Base-by-base conservation (phyloP, 2,113 vertebrate species). In the Galemys pyrenaicus region DNA sequence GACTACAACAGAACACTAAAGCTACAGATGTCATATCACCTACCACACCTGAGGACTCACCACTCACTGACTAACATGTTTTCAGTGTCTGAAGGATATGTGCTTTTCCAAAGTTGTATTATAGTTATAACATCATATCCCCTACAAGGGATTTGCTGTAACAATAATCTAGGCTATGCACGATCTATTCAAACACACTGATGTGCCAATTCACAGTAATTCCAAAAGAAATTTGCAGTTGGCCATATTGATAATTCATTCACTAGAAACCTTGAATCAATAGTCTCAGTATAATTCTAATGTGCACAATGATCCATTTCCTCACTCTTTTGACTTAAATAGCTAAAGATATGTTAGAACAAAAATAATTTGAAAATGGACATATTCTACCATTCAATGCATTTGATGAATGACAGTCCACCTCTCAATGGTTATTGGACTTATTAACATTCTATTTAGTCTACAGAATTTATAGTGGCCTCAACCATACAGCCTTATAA, bases 361-460 rank as follows among this genome's bases (percentile, higher is more conserved):
- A 88, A 88, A 95, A 92, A 86, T 79, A 81, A 88, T 88, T 93
- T 92, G 78, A 88, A 94, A 96, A 94, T 60, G 60, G 46, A 77
- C 54, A 93, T 80, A 91, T 68, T 92, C 35, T 12, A 81, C 30
- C n/a, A 91, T 94, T 92, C 58, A 91, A 15, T 74, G 56, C 56
- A 5, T 83, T 88, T 94, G 91, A 88, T 56, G 35, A 92, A 97
- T 79, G 39, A n/a, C 1, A 62, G 8, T 91, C 64, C 11, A 65
- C 54, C 74, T 96, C 88, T 94, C 64, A 92, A 81, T 79, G 91
- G 86, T 51, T 92, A 49, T 12, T 82, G n/a, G 35, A 89, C 62
- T 94, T 81, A 58, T 30, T 83, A 91, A 87, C 92, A 96, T 79
- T 91, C 65, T 81, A 81, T 86, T 95, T 41, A 79, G 54, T 58